These are phyloP conservation scores for Hesperia comma DNA, from an alignment of 2,888 invertebrate genomes.

Conservation along the genomic window DNA sequence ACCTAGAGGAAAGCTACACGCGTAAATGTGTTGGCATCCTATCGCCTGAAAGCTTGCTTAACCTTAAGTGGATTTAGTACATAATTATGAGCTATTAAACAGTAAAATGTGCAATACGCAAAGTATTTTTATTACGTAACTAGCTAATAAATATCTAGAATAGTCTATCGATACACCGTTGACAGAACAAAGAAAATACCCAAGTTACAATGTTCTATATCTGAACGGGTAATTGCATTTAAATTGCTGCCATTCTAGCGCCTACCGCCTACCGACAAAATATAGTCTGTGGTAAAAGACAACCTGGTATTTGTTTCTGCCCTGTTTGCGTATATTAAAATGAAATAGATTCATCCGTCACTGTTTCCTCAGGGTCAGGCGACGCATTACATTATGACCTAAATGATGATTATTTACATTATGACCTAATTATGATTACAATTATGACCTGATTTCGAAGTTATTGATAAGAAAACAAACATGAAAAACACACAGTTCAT, in stretches of 20 bases:
- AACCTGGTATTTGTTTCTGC: slow-evolving; percentile 4
- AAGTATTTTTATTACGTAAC: neutral
- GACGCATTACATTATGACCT: too few species aligned
- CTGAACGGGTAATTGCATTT: slow-evolving; percentile 33
- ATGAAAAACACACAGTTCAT: neutral
- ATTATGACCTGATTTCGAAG: too few species aligned
- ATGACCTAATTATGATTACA: too few species aligned
- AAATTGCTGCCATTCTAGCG: slow-evolving; percentile 33
- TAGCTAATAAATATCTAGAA: neutral
- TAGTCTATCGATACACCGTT: slow-evolving; percentile 7
- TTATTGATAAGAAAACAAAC: neutral
- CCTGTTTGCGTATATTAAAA: neutral
- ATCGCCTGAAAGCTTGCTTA: too few species aligned
- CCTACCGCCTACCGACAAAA: slow-evolving; percentile 12
- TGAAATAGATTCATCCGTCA: too few species aligned
- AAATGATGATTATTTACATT: too few species aligned
- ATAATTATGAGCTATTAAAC: neutral
- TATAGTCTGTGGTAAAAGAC: slow-evolving; percentile 15
- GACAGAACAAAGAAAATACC: slow-evolving; percentile 33
- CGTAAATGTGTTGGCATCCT: too few species aligned
- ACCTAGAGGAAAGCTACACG: too few species aligned
- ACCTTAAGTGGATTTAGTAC: too few species aligned
- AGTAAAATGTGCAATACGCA: neutral
- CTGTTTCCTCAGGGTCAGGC: too few species aligned
- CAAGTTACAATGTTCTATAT: slow-evolving; percentile 23